A percentile compares a stretch with the other conserved stretches of the same genome.
Conservation (phyloP, 1,140 invertebrate species). For the Camponotus vicinus region DNA sequence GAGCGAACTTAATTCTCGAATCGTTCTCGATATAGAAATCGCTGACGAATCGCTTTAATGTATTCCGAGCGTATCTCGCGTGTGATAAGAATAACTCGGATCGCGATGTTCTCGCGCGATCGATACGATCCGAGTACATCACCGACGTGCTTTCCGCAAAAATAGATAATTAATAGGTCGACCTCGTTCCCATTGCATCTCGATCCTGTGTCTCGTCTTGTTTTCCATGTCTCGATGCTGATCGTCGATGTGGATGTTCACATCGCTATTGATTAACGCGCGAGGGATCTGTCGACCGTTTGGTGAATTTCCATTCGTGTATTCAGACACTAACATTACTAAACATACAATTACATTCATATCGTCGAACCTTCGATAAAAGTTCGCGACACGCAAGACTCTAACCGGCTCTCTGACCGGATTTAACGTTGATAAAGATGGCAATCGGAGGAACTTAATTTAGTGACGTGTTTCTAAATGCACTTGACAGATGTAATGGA, state of each 20-base stretch:
- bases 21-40: conserved; percentile 30
- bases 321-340: neutral
- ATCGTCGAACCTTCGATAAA: conserved; percentile 14
- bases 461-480: conserved; percentile 54
- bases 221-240: conserved; percentile 9
- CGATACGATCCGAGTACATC: conserved; percentile 47
- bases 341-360: too few relatives aligned
- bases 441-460: conserved; percentile 40
- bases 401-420: neutral
- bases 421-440: conserved; percentile 48
- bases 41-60: conserved; percentile 32
- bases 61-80: conserved; percentile 7
- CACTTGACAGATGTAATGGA: conserved; percentile 32
- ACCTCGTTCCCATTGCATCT: conserved; percentile 8
- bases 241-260: conserved; percentile 49
- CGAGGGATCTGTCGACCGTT: conserved; percentile 34
- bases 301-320: neutral
- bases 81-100: conserved; percentile 22
- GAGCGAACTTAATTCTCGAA: conserved; percentile 29
- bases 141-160: conserved; percentile 20
- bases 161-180: conserved; percentile 66
- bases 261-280: conserved; percentile 41
- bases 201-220: conserved; percentile 14
- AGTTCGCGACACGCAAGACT: neutral
- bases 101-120: neutral